A percentile compares a stretch with the other conserved stretches of the same genome.
These are phyloP conservation scores for Tokudaia muenninki DNA, from an alignment of 2,797 vertebrate genomes.

Conservation along the genomic window DNA sequence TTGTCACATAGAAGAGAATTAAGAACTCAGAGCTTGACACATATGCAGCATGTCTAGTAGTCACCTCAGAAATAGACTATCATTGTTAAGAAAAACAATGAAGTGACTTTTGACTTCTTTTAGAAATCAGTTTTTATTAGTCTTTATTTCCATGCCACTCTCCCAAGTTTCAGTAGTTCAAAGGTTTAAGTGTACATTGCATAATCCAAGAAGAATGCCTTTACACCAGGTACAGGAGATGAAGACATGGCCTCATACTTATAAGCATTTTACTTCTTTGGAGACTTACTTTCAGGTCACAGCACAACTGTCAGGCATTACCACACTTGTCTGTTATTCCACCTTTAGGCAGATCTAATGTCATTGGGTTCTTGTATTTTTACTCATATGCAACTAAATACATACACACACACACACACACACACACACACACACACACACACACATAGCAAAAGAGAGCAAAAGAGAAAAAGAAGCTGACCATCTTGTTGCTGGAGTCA, in stretches of 20 bases:
- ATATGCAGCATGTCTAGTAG: neutral
- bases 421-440: no score
- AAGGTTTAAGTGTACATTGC: neutral
- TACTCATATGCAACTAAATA: no score
- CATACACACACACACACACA: neutral
- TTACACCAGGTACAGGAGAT: neutral
- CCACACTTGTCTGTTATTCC: neutral
- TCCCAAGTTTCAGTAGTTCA: no score
- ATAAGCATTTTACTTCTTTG: neutral
- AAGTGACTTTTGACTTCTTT: conserved; percentile 30
- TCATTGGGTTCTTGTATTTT: fast-evolving
- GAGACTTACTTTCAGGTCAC: neutral
- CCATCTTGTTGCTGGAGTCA: neutral
- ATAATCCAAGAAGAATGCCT: neutral
- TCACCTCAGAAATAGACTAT: neutral
- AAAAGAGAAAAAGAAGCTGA: neutral
- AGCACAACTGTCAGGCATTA: fast-evolving
- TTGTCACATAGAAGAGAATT: neutral
- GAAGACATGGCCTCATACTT: neutral
- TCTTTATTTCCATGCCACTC: neutral
- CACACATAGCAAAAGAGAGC: no score
- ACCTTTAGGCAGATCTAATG: fast-evolving
- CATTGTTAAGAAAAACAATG: neutral
- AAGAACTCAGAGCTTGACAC: neutral
- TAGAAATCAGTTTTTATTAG: neutral